phyloP scores from a whole-genome alignment of 2,888 invertebrate genomes.

The Netelia fuscicornis region DNA sequence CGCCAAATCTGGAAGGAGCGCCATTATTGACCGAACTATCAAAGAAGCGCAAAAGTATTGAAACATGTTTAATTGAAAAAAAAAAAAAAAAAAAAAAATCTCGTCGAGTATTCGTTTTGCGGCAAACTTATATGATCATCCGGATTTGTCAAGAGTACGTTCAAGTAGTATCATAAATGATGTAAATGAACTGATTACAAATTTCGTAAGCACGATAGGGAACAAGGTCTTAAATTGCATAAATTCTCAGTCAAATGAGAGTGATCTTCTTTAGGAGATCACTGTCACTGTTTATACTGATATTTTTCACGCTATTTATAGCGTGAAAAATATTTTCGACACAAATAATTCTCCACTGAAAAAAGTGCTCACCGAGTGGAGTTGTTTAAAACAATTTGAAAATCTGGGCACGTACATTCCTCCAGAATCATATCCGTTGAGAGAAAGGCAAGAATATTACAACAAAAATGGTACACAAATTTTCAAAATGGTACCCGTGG shows the following conservation, averaged over 20 bases:
- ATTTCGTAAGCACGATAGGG: conserved; percentile 5
- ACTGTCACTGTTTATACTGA: too few species aligned
- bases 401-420: conserved; percentile 61
- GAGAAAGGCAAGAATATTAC: conserved; percentile 62
- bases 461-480: conserved; percentile 51
- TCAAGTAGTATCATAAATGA: background rate
- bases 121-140: conserved; percentile 7
- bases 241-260: conserved; percentile 9
- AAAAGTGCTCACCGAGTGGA: conserved; percentile 42
- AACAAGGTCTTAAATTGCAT: conserved; percentile 10
- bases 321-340: too few species aligned
- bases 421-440: conserved; percentile 50
- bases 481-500: conserved; percentile 59
- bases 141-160: conserved; percentile 7
- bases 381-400: conserved; percentile 60
- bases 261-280: conserved; percentile 4
- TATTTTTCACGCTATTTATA: too few species aligned
- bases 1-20: conserved; percentile 21
- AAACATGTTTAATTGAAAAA: background rate
- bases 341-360: conserved; percentile 9
- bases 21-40: conserved; percentile 10
- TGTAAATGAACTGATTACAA: background rate
- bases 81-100: background rate
- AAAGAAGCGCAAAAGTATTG: conserved; percentile 30
- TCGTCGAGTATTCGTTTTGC: conserved; percentile 7